phyloP scores from a whole-genome alignment of 2,113 vertebrate species.

The Neogobius melanostomus region DNA sequence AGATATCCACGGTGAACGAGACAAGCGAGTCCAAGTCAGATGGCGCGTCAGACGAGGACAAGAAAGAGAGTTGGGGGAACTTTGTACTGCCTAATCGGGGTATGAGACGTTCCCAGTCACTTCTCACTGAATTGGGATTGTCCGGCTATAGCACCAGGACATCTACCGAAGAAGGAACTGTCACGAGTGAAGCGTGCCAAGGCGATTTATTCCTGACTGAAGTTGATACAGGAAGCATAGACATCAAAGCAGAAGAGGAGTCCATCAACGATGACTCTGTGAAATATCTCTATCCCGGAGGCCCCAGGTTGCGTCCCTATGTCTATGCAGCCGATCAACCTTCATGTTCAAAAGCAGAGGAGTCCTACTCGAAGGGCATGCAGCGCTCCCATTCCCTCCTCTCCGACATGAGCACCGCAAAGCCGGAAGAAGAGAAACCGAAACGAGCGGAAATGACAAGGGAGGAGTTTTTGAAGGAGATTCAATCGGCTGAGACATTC shows the following conservation, averaged over 20 bases:
- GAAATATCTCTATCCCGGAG: constrained; percentile 68
- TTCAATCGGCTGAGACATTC: constrained; percentile 80
- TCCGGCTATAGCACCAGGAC: constrained; percentile 44
- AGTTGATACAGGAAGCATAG: constrained; percentile 70
- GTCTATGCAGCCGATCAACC: constrained; percentile 58
- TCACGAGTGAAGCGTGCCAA: constrained; percentile 63
- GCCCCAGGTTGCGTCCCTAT: constrained; percentile 66
- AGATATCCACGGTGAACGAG: constrained; percentile 72
- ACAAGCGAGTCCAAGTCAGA: constrained; percentile 63
- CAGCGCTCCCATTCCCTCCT: constrained; percentile 71
- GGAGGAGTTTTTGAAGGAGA: constrained; percentile 78
- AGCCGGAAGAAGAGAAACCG: constrained; percentile 48
- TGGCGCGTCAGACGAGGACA: constrained; percentile 56
- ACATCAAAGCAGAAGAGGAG: constrained; percentile 53
- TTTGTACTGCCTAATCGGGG: constrained; percentile 67
- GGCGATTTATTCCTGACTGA: constrained; percentile 80
- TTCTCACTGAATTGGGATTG: constrained; percentile 74
- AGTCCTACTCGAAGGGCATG: constrained; percentile 70
- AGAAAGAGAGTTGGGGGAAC: constrained; percentile 54
- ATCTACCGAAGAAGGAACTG: constrained; percentile 25
- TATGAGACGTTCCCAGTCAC: constrained; percentile 74
- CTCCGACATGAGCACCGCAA: constrained; percentile 62
- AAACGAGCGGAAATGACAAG: constrained; percentile 70
- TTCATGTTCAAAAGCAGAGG: constrained; percentile 68
- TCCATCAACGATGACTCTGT: constrained; percentile 61